Percentiles rank a stretch among this genome's conserved stretches.
Evolutionary conservation across 2,113 vertebrate genomes (phyloP).

Genomic region (Dasyprocta punctata): DNA sequence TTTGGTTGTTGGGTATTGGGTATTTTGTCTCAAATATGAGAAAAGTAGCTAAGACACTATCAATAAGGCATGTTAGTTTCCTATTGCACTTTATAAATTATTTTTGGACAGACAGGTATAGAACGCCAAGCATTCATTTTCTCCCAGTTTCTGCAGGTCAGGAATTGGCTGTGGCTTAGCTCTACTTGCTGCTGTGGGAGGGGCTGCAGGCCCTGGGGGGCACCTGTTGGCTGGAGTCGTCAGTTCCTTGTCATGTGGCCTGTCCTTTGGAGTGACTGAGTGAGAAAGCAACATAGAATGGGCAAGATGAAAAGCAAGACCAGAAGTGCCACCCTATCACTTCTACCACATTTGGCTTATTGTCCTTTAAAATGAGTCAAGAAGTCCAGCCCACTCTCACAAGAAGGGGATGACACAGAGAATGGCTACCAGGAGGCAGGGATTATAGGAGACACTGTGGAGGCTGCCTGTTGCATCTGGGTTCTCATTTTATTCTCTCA

Average conservation of each 20-base stretch:
- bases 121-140: not conserved
- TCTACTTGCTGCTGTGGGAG: not conserved
- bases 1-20: not conserved
- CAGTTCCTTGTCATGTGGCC: not conserved
- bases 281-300: not conserved
- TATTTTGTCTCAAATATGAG: not conserved
- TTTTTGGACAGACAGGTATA: not conserved
- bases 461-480: not conserved
- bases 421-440: not conserved
- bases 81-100: not conserved
- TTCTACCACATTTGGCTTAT: not conserved
- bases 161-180: not conserved
- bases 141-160: not conserved
- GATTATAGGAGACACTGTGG: not conserved
- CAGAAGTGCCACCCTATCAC: not conserved
- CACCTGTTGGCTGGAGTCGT: not conserved
- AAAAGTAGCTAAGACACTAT: not conserved
- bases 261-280: not conserved
- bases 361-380: not conserved
- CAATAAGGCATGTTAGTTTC: not conserved
- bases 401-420: not conserved
- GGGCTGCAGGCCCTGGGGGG: not conserved
- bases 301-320: constrained; percentile 20
- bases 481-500: not conserved
- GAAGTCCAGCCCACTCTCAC: not conserved